Base-by-base conservation (phyloP, 2,113 vertebrate species). In the Dolichallabes microphthalmus region DNA sequence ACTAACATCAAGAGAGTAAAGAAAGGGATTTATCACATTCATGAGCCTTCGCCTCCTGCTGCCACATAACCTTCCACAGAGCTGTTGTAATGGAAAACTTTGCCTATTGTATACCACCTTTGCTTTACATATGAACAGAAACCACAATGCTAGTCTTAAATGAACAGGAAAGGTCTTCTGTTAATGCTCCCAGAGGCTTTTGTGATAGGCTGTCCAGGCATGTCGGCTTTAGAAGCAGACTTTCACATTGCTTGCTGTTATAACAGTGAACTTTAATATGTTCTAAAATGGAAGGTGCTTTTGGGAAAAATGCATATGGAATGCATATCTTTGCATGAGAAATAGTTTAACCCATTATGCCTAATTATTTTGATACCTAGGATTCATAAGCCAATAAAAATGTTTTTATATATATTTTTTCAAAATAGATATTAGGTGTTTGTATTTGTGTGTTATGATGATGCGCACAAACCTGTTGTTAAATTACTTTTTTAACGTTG, bases 111-210 rank as follows among this genome's bases (percentile, higher is more conserved):
- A n/a, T n/a, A 73, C 11, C 57, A 35, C 39, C 17, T 63, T 32
- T 58, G 30, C 20, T 82, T 82, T 82, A 30, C 83, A 78, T 84
- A 64, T 77, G 45, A 77, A 79, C 11, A 85, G 83, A 57, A 69
- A 45, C 39, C 68, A 75, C 57, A 35, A 53, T 35, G 39, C 39
- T 75, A 3, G 68, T 53, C 19, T 27, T 19, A 63, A 80, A 80
- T 7, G 57, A 86, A 58, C 66, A 86, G 20, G 12, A 50, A 82
- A 64, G 78, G 79, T 82, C 57, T 27, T 75, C 15, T 74, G 13
- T 6, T 73, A 25, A 53, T 58, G 35, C 32, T n/a, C 13, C 39
- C 11, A 2, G 39, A n/a, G 66, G 22, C 77, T 61, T 58, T 83
- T 84, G 6, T 79, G 74, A 78, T 32, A 17, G 20, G 74, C 8